These are phyloP conservation scores for Penelope pileata DNA, from an alignment of 2,113 vertebrate genomes.

Conservation along the genomic window DNA sequence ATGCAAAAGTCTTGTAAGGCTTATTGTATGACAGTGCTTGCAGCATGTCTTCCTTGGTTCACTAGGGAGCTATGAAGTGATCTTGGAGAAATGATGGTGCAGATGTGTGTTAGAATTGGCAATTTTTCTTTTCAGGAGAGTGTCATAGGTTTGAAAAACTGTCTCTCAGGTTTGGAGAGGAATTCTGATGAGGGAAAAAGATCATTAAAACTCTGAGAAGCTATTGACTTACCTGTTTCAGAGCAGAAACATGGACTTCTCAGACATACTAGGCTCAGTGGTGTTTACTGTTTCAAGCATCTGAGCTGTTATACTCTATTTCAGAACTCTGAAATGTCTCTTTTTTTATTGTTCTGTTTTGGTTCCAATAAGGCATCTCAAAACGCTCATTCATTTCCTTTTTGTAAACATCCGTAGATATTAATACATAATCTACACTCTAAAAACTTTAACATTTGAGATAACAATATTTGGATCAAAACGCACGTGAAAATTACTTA, in stretches of 20 bases:
- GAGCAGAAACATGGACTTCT: background rate
- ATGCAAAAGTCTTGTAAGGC: background rate
- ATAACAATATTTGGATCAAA: background rate
- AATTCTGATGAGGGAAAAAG: background rate
- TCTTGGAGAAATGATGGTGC: background rate
- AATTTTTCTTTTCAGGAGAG: constrained; percentile 3
- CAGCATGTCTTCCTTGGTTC: background rate
- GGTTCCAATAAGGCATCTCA: background rate
- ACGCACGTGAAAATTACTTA: background rate
- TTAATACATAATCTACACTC: background rate
- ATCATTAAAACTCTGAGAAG: background rate
- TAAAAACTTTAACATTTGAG: background rate
- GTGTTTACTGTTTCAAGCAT: background rate
- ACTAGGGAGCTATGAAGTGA: background rate
- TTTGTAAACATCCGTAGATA: background rate
- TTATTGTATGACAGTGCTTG: background rate
- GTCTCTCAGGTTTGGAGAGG: background rate
- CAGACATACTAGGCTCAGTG: background rate
- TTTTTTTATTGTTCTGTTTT: background rate
- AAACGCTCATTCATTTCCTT: background rate
- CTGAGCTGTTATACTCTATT: background rate
- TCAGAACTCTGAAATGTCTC: background rate
- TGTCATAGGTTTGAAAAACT: background rate
- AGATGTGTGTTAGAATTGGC: background rate
- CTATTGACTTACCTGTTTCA: background rate